These are phyloP conservation scores for Thecocarcelia acutangulata DNA, from an alignment of 2,888 invertebrate species.

Conservation along the genomic window DNA sequence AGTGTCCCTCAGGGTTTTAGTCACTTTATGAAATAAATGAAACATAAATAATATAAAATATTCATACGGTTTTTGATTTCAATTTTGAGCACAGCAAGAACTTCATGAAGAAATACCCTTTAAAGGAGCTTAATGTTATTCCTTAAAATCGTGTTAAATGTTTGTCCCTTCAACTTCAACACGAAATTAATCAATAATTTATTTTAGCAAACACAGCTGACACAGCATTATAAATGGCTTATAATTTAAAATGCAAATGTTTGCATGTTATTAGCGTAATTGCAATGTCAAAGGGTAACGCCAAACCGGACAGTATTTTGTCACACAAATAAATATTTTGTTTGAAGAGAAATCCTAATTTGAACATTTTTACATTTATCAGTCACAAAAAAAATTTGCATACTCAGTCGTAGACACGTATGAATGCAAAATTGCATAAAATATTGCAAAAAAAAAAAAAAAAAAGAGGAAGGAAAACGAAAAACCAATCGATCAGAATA, in stretches of 20 bases:
- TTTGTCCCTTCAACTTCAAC: too few species aligned
- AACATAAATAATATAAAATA: too few species aligned
- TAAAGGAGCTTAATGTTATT: too few species aligned
- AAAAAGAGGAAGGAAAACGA: too few species aligned
- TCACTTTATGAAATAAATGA: too few species aligned
- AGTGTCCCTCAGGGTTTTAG: too few species aligned
- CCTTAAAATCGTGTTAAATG: too few species aligned
- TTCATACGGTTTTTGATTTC: too few species aligned
- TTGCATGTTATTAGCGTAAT: constrained; percentile 48
- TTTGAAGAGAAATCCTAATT: constrained; percentile 25
- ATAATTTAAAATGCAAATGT: constrained; percentile 42
- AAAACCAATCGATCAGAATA: constrained; percentile 42
- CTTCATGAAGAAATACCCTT: too few species aligned
- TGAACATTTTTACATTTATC: not conserved
- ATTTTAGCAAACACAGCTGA: not conserved
- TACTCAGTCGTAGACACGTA: constrained; percentile 15
- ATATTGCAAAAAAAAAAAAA: constrained; percentile 15
- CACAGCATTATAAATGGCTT: not conserved
- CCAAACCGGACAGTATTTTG: constrained; percentile 20
- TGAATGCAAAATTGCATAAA: not conserved
- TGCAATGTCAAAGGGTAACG: constrained; percentile 52
- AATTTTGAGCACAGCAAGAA: too few species aligned
- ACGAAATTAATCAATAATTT: too few species aligned
- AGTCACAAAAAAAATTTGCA: constrained; percentile 35
- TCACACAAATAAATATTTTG: constrained; percentile 32